Conservation (phyloP, 2,888 invertebrate genomes). For the Lasioglossum morio region DNA sequence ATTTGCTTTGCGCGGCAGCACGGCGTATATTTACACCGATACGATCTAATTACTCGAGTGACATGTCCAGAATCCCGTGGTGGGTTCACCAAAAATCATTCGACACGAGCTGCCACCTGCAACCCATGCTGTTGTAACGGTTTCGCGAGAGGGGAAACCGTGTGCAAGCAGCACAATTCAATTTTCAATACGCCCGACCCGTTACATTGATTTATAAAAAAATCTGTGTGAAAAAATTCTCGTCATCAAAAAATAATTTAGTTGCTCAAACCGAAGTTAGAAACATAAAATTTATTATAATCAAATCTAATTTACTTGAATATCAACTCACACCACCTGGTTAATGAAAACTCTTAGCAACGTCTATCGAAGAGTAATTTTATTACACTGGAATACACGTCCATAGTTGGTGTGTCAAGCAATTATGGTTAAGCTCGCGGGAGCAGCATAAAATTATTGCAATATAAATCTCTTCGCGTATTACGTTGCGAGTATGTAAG, state of each 20-base stretch:
- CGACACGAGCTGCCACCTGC: slow-evolving; percentile 50
- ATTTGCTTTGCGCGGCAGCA: slow-evolving; percentile 49
- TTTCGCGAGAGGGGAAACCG: slow-evolving; percentile 18
- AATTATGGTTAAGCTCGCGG: background rate
- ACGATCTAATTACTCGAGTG: slow-evolving; percentile 61
- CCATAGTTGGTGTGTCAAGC: too few relatives aligned
- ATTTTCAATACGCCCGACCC: slow-evolving; percentile 41
- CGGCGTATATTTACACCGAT: slow-evolving; percentile 43
- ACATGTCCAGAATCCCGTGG: slow-evolving; percentile 45
- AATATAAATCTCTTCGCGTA: background rate
- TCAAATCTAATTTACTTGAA: too few relatives aligned
- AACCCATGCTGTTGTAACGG: slow-evolving; percentile 6
- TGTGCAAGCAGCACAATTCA: slow-evolving; percentile 20
- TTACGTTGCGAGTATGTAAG: background rate
- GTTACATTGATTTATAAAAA: too few relatives aligned
- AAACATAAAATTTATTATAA: too few relatives aligned
- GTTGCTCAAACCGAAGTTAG: too few relatives aligned
- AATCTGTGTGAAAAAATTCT: too few relatives aligned
- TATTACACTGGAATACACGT: too few relatives aligned
- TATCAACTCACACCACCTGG: too few relatives aligned
- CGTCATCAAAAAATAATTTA: too few relatives aligned
- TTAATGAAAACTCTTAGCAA: too few relatives aligned
- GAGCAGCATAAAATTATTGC: background rate
- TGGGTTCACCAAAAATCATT: slow-evolving; percentile 44
- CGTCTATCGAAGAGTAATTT: too few relatives aligned